Base-by-base conservation (phyloP, 2,113 vertebrate species). In the Pterophyllum scalare region DNA sequence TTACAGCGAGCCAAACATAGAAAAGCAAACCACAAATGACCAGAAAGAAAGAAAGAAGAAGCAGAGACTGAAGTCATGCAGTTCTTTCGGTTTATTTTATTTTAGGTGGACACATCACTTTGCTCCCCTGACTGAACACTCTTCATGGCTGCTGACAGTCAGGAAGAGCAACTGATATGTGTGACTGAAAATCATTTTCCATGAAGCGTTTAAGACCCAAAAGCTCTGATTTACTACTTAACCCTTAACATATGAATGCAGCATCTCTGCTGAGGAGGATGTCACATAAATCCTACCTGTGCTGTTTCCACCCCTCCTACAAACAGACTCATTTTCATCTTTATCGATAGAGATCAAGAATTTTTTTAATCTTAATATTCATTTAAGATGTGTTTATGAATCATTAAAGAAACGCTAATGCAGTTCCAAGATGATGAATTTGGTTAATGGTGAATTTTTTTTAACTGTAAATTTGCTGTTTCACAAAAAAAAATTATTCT, bases 1-100 rank as follows among this genome's bases (percentile, higher is more conserved):
- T 88, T 83, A 82, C 83, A 78, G 81, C 28, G 5, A 75, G 91
- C 78, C 88, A 89, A 91, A 91, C 81, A 90, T 75, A 90, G 86
- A 90, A 24, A 82, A 38, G 70, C 38, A 81, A 89, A 90, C 91
- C 89, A 26, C 87, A 90, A 77, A 91, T 87, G 84, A 88, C 83
- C 65, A 83, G 77, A 38, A 24, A 62, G 80, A 83, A 54, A 2
- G 46, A 77, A 4, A 28, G 28, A 28, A 33, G 65, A 76, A 6
- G 33, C 4, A 3, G 11, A 5, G 9, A 40, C 17, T 24, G 74
- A 64, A 85, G 85, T 90, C 79, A 75, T 1, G 1, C 33, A 57
- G 88, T 85, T 78, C 24, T 26, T 84, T 57, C 19, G 11, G 64
- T 85, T 81, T 60, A 64, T 72, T 49, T 81, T 20, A 75, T 64